These are phyloP conservation scores for Galeopterus variegatus DNA, from an alignment of 2,113 vertebrate species.

Conservation along the genomic window DNA sequence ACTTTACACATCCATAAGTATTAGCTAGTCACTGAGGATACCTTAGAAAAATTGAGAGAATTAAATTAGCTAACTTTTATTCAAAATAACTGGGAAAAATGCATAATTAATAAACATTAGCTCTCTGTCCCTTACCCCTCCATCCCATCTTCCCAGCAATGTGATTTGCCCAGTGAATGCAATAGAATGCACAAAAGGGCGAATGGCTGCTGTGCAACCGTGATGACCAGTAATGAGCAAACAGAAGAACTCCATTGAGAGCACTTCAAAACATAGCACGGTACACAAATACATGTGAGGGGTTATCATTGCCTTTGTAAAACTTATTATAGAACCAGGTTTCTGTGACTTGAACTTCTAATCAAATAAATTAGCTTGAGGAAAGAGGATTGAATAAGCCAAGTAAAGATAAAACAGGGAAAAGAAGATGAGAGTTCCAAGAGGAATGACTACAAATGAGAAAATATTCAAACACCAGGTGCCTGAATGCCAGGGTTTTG, in stretches of 20 bases:
- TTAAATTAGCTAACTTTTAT: slow-evolving; percentile 22
- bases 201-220: not conserved
- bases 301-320: not conserved
- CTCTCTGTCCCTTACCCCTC: not conserved
- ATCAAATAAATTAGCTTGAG: not conserved
- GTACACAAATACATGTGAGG: not conserved
- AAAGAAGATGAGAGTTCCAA: not conserved
- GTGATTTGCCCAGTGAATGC: not conserved
- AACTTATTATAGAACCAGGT: not conserved
- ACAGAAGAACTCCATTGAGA: not conserved
- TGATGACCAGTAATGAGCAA: not conserved
- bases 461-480: not conserved
- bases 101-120: not conserved
- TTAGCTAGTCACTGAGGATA: not conserved
- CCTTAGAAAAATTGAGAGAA: not conserved
- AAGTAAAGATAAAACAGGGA: not conserved
- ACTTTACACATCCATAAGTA: not conserved
- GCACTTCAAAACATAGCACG: not conserved
- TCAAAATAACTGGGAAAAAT: slow-evolving; percentile 39
- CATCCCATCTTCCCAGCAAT: not conserved
- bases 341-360: not conserved
- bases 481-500: not conserved
- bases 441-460: accelerated
- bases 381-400: not conserved
- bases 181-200: not conserved